Conservation (phyloP, 1,140 invertebrate genomes). For the Drosophila pseudoananassae region DNA sequence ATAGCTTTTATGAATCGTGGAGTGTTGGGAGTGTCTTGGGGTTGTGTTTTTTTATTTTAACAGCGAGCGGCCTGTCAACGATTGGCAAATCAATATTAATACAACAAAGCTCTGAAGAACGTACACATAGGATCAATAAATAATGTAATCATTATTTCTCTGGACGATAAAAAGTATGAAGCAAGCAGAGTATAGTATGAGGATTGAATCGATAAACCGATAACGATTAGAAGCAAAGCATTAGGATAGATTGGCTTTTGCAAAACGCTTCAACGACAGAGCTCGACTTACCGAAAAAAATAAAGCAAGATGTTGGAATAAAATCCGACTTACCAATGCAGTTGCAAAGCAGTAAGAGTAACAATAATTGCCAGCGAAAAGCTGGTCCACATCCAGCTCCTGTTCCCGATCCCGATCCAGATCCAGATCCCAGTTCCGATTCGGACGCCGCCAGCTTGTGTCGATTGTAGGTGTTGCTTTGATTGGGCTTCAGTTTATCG, state of each 20-base stretch:
- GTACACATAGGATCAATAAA: constrained; percentile 16
- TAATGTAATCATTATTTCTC: constrained; percentile 6
- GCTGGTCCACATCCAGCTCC: constrained; percentile 23
- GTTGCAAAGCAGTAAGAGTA: constrained; percentile 62
- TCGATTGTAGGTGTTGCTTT: constrained; percentile 1
- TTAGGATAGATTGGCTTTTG: constrained; percentile 30
- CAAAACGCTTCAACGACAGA: constrained; percentile 36
- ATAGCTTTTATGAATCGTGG: too few species aligned
- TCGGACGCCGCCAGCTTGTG: constrained; percentile 52
- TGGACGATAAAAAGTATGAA: not conserved
- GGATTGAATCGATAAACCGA: not conserved
- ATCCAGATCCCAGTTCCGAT: constrained; percentile 1
- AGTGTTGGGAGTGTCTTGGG: not conserved
- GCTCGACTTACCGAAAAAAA: constrained; percentile 9
- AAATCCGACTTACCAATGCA: constrained; percentile 71
- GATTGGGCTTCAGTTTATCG: constrained; percentile 6
- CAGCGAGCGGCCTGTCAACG: constrained; percentile 41
- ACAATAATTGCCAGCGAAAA: constrained; percentile 57
- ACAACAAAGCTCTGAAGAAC: constrained; percentile 36
- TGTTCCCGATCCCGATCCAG: constrained; percentile 12
- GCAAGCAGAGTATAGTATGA: constrained; percentile 14
- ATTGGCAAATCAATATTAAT: constrained; percentile 39
- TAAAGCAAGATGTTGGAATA: too few species aligned
- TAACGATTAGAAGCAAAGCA: constrained; percentile 20
- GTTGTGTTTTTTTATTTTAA: not conserved